These are phyloP conservation scores for Leptobrachium leishanense DNA, from an alignment of 2,113 vertebrate genomes.

Conservation along the genomic window DNA sequence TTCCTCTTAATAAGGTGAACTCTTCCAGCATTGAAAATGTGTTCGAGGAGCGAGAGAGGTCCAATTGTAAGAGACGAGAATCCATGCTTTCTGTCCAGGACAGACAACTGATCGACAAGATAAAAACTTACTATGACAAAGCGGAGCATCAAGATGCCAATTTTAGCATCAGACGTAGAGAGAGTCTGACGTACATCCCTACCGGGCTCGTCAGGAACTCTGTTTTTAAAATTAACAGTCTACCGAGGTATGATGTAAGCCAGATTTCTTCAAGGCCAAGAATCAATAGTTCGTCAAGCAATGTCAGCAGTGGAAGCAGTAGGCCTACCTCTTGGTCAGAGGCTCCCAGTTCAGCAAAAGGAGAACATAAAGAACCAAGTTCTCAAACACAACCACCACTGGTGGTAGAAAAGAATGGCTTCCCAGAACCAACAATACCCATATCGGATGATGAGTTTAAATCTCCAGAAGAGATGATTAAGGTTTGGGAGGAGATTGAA, in stretches of 20 bases:
- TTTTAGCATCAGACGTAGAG: conserved; percentile 84
- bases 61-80: conserved; percentile 65
- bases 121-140: conserved; percentile 84
- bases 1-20: conserved; percentile 16
- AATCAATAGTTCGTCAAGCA: conserved; percentile 46
- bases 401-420: background rate
- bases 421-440: conserved; percentile 6
- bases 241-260: conserved; percentile 61
- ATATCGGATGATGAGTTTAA: conserved; percentile 70
- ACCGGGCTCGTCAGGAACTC: conserved; percentile 87
- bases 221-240: conserved; percentile 75
- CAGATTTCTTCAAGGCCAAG: conserved; percentile 24
- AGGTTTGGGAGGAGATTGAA: conserved; percentile 78
- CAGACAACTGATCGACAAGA: conserved; percentile 83
- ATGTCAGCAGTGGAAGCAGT: conserved; percentile 34
- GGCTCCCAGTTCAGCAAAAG: conserved; percentile 63
- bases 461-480: conserved; percentile 70
- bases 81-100: conserved; percentile 82
- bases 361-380: background rate
- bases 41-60: conserved; percentile 51
- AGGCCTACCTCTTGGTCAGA: conserved; percentile 71
- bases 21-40: conserved; percentile 45
- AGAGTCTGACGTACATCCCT: conserved; percentile 93
- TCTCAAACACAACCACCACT: background rate
- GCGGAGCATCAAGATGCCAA: conserved; percentile 79